Evolutionary conservation across 2,797 vertebrate species (phyloP).

Genomic region (Podargus strigoides): DNA sequence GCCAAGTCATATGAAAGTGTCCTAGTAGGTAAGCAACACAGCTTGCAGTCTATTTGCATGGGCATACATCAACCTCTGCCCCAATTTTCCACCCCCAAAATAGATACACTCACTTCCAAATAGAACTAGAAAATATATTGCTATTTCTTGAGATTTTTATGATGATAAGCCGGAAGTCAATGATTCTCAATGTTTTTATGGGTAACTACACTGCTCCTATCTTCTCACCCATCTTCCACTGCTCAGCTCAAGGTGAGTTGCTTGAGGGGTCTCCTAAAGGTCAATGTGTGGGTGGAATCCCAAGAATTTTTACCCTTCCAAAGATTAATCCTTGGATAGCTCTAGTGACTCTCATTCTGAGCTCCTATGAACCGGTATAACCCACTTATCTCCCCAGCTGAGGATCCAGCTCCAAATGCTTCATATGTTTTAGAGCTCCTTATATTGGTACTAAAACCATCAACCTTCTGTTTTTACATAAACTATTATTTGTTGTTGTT

Average conservation of each 20-base stretch:
- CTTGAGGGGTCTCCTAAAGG: neutral
- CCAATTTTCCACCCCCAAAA: neutral
- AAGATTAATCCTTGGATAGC: neutral
- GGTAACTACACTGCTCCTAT: neutral
- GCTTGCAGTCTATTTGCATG: neutral
- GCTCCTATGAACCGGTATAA: neutral
- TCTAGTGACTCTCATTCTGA: neutral
- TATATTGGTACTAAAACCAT: neutral
- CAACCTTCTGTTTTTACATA: neutral
- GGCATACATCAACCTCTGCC: neutral
- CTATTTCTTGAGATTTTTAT: neutral
- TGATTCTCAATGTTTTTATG: neutral
- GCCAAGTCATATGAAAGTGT: neutral
- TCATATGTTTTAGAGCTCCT: neutral
- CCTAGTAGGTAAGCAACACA: neutral
- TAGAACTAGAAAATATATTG: neutral
- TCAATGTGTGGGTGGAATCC: neutral
- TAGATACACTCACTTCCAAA: neutral
- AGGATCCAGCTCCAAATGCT: neutral
- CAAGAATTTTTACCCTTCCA: neutral
- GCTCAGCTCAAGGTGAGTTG: neutral
- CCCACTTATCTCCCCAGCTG: neutral
- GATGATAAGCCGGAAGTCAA: neutral
- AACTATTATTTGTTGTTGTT: neutral
- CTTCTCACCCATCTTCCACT: neutral